Conservation (phyloP, 2,113 vertebrate genomes). For the pig (Sus scrofa) region T2T-Sscrofa CM000815.6:116213001-116213500, state of each 20-base stretch:
- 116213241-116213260: slow-evolving; percentile 9
- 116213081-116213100: background rate
- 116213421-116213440: background rate
- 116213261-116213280: slow-evolving; percentile 12
- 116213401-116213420: background rate
- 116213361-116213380: background rate
- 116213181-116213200: background rate
- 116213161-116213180: background rate
- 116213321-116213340: background rate
- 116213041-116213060: background rate
- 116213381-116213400: background rate
- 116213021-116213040: background rate
- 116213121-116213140: slow-evolving; percentile 13
- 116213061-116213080: background rate
- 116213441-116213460: background rate
- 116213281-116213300: background rate
- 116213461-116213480: background rate
- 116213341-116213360: background rate
- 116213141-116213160: background rate
- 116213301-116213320: background rate
- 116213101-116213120: background rate
- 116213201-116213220: background rate
- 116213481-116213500: background rate
- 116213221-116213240: background rate
- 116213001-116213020: background rate